Conservation (phyloP, 2,113 vertebrate species). For the Brachyhypopomus occidentalis region DNA sequence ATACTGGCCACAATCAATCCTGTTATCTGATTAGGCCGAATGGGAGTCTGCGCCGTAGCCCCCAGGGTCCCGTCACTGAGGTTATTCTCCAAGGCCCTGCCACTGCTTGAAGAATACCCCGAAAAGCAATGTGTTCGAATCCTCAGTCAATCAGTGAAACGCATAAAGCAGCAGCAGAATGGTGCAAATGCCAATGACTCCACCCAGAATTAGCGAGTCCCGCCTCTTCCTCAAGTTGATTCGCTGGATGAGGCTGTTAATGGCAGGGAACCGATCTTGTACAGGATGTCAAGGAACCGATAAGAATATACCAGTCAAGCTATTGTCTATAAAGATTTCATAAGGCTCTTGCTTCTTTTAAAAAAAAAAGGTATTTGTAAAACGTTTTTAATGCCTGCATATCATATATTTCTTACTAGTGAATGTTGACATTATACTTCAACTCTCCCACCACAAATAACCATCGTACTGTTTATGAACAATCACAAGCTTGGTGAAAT, state of each 20-base stretch:
- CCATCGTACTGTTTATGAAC: background rate
- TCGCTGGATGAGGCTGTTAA: constrained; percentile 96
- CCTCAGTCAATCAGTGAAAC: constrained; percentile 81
- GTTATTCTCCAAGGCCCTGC: constrained; percentile 52
- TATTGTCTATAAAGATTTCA: too few species aligned
- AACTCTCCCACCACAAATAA: too few species aligned
- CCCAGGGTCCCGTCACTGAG: constrained; percentile 52
- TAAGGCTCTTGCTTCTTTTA: too few species aligned
- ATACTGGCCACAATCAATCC: constrained; percentile 60
- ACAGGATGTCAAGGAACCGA: constrained; percentile 61
- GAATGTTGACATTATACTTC: too few species aligned
- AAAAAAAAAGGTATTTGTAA: too few species aligned
- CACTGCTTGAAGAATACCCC: constrained; percentile 51
- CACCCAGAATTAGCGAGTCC: constrained; percentile 91
- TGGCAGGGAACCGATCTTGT: constrained; percentile 92
- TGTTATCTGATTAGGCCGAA: constrained; percentile 58
- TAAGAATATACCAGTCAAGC: background rate
- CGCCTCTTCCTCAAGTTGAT: constrained; percentile 95
- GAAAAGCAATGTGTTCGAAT: constrained; percentile 41
- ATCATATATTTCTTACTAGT: too few species aligned
- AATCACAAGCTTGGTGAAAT: background rate
- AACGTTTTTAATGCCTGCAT: too few species aligned
- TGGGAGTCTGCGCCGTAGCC: constrained; percentile 56
- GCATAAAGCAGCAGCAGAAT: constrained; percentile 92
- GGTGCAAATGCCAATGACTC: constrained; percentile 90